Evolutionary conservation across 2,888 invertebrate species (phyloP).

Genomic region (Drosophila anomelani): DNA sequence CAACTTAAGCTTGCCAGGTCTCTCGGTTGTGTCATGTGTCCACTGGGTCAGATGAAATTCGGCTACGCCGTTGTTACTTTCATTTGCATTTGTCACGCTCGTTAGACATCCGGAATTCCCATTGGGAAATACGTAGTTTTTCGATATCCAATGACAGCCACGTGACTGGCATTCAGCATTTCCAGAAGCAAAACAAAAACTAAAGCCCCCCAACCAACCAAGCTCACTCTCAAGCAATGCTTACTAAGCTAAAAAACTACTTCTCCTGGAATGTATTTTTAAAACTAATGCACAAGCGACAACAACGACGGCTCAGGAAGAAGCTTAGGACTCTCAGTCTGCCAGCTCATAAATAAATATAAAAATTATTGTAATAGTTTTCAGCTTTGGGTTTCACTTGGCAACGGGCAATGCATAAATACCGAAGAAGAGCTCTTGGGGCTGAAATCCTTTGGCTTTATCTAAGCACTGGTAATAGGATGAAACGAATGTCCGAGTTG

Average conservation of each 20-base stretch:
- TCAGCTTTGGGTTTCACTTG: conserved; percentile 58
- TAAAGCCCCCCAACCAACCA: conserved; percentile 19
- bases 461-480: conserved; percentile 52
- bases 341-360: conserved; percentile 40
- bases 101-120: conserved; percentile 69
- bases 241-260: conserved; percentile 29
- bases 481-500: conserved; percentile 16
- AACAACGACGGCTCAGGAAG: conserved; percentile 3
- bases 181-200: conserved; percentile 25
- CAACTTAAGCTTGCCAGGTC: not conserved
- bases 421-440: conserved; percentile 31
- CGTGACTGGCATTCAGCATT: conserved; percentile 54
- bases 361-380: conserved; percentile 43
- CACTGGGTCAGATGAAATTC: conserved; percentile 35
- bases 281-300: conserved; percentile 6
- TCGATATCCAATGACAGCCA: conserved; percentile 68
- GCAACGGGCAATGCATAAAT: conserved; percentile 41
- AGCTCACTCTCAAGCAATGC: conserved; percentile 21
- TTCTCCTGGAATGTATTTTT: conserved; percentile 14
- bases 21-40: conserved; percentile 27
- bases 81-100: conserved; percentile 75
- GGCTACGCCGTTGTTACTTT: conserved; percentile 23
- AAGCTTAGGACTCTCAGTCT: not conserved
- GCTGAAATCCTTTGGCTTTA: conserved; percentile 53
- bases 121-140: conserved; percentile 62